Conservation (phyloP, 1,140 invertebrate species). For the Listronotus oregonensis region DNA sequence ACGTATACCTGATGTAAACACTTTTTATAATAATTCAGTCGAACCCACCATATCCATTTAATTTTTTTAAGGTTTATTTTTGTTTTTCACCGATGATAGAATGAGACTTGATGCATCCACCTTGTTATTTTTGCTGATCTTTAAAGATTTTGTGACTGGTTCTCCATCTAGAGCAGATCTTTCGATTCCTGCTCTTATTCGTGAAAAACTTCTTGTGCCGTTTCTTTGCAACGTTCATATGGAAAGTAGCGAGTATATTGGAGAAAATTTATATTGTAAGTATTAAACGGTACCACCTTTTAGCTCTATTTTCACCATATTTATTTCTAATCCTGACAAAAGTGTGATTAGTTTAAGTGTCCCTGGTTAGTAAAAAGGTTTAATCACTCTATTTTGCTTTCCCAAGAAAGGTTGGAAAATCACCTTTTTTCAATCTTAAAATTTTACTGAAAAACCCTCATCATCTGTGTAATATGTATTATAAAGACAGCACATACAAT, state of each 20-base stretch:
- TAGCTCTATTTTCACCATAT: too few species aligned
- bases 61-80: constrained; percentile 58
- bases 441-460: too few species aligned
- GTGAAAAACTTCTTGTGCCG: constrained; percentile 57
- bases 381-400: too few species aligned
- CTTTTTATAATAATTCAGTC: neutral
- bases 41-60: constrained; percentile 17
- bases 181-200: constrained; percentile 59
- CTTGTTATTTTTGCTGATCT: constrained; percentile 59
- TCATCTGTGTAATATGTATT: too few species aligned
- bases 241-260: constrained; percentile 56
- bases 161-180: constrained; percentile 53
- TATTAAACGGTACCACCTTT: neutral
- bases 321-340: too few species aligned
- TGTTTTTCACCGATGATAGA: constrained; percentile 61
- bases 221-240: constrained; percentile 59
- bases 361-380: too few species aligned
- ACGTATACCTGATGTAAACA: too few species aligned
- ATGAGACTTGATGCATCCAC: constrained; percentile 57
- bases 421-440: too few species aligned
- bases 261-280: constrained; percentile 38
- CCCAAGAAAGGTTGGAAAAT: too few species aligned
- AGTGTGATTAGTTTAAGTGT: too few species aligned
- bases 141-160: constrained; percentile 57
- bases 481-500: too few species aligned